phyloP scores from a whole-genome alignment of 2,797 vertebrate genomes.

The Acestrorhynchus altus region DNA sequence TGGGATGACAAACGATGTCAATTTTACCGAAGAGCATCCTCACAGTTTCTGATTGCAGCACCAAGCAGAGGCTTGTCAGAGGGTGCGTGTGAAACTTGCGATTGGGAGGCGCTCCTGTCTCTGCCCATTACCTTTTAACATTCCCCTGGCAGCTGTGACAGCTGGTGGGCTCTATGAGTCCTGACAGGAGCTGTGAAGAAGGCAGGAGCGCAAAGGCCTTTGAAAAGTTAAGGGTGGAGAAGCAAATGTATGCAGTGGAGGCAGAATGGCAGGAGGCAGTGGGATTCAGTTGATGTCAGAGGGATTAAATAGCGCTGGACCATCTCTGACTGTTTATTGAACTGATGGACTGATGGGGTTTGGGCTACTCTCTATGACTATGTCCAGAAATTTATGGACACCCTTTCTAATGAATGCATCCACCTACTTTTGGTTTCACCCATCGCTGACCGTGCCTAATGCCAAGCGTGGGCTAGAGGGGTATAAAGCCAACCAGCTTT shows the following conservation, averaged over 20 bases:
- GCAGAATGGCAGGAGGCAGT: neutral
- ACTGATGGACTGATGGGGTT: too few relatives aligned
- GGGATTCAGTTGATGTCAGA: slow-evolving; percentile 6
- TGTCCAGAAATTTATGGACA: too few relatives aligned
- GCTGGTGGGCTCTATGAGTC: slow-evolving; percentile 37
- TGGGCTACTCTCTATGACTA: too few relatives aligned
- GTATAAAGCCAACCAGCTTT: too few relatives aligned
- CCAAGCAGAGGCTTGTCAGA: slow-evolving; percentile 4
- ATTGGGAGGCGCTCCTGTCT: slow-evolving; percentile 18
- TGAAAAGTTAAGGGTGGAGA: slow-evolving; percentile 41
- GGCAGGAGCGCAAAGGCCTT: slow-evolving; percentile 31
- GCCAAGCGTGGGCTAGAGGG: too few relatives aligned
- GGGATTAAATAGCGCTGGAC: neutral
- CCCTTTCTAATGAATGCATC: too few relatives aligned
- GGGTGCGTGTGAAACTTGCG: neutral
- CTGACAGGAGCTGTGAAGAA: slow-evolving; percentile 42
- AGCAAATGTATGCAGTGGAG: slow-evolving; percentile 27
- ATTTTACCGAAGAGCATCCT: neutral
- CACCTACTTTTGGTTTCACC: too few relatives aligned
- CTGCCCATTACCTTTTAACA: slow-evolving; percentile 24
- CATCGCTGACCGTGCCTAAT: too few relatives aligned
- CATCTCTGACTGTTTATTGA: slow-evolving; percentile 1
- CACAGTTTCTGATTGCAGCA: slow-evolving; percentile 11
- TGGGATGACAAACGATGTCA: neutral
- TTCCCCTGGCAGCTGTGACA: slow-evolving; percentile 26